Percentiles rank a stretch among this genome's conserved stretches.
Evolutionary conservation across 2,888 invertebrate species (phyloP).

Genomic region (Iphiclides podalirius): DNA sequence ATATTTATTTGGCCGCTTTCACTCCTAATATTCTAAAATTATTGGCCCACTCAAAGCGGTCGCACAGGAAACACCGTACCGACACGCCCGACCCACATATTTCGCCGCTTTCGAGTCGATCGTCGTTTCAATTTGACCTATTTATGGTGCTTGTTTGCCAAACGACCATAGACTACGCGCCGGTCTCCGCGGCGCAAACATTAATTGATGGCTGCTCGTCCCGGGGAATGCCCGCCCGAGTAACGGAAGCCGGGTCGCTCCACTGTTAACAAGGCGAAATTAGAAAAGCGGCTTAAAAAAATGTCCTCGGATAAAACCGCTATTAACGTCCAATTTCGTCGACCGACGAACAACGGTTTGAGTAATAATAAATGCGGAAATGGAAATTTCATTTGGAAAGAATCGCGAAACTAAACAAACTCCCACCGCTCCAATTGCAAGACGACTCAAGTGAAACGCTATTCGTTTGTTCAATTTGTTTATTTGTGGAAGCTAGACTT

Average conservation of each 20-base stretch:
- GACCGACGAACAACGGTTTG: background rate
- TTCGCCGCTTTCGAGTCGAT: slow-evolving; percentile 31
- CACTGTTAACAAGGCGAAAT: slow-evolving; percentile 69
- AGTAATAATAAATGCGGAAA: background rate
- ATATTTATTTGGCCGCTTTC: slow-evolving; percentile 25
- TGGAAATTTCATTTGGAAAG: slow-evolving; percentile 1
- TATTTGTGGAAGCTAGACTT: too few species aligned
- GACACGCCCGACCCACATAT: slow-evolving; percentile 39
- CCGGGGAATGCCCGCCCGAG: slow-evolving; percentile 56
- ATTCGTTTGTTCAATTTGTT: too few species aligned
- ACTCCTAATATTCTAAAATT: too few species aligned
- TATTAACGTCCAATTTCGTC: slow-evolving; percentile 19
- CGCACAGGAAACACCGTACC: slow-evolving; percentile 6
- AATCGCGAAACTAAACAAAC: background rate
- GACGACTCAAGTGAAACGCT: background rate
- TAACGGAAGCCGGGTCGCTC: slow-evolving; percentile 66
- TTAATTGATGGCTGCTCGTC: slow-evolving; percentile 66
- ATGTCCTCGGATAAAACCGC: slow-evolving; percentile 31
- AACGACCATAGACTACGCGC: slow-evolving; percentile 29
- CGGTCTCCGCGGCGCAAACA: slow-evolving; percentile 48
- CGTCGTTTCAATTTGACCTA: slow-evolving; percentile 37
- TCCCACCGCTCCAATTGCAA: background rate
- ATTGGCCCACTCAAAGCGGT: too few species aligned
- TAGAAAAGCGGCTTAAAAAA: slow-evolving; percentile 56
- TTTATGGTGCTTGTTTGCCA: slow-evolving; percentile 33